These are phyloP conservation scores for Siphonodentalium dalli DNA, from an alignment of 2,888 invertebrate genomes.

Conservation along the genomic window DNA sequence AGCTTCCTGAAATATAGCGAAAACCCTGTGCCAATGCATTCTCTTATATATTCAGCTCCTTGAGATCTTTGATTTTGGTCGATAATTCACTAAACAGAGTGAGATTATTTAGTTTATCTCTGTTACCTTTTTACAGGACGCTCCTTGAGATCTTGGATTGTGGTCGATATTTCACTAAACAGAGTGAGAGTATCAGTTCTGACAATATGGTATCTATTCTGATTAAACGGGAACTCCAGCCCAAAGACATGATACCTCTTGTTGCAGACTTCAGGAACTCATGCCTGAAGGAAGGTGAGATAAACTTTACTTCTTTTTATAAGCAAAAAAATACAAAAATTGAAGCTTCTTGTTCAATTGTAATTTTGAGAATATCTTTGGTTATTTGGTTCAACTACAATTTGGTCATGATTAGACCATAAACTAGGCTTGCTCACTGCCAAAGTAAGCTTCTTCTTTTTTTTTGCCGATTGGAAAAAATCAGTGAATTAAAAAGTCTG, in stretches of 20 bases:
- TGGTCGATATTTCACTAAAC: constrained; percentile 75
- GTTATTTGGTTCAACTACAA: no score
- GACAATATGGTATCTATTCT: constrained; percentile 78
- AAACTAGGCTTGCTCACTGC: no score
- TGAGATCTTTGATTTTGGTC: background rate
- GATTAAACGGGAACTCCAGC: constrained; percentile 70
- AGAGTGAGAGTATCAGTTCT: constrained; percentile 52
- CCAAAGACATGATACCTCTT: constrained; percentile 73
- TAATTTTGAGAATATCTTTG: no score
- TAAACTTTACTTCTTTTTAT: background rate
- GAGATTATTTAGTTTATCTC: background rate
- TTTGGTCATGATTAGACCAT: background rate
- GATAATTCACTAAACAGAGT: background rate
- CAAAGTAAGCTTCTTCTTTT: no score
- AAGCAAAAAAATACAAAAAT: background rate
- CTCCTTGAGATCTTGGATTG: constrained; percentile 85
- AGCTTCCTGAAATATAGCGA: no score
- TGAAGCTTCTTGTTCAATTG: no score
- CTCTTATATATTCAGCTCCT: no score
- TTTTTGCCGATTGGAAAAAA: no score
- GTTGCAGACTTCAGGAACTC: constrained; percentile 81
- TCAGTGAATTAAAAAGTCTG: no score
- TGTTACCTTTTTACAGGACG: constrained; percentile 65
- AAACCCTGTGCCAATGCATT: no score
- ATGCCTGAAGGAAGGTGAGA: constrained; percentile 64